These are phyloP conservation scores for Cranoglanis bouderius DNA, from an alignment of 2,113 vertebrate genomes.

Conservation along the genomic window DNA sequence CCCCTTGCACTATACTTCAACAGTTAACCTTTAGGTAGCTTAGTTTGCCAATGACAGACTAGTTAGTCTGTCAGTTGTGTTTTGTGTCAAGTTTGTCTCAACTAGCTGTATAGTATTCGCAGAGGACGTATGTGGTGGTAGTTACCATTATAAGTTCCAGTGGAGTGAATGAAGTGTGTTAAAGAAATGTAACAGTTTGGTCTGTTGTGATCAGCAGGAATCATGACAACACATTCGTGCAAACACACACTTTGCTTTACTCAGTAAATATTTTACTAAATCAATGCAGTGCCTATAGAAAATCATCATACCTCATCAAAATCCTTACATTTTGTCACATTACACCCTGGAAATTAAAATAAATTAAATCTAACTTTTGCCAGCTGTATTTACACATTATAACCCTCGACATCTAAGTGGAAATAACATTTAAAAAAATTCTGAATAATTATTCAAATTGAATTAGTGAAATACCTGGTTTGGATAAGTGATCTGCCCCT, in stretches of 20 bases:
- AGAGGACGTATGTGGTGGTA: neutral
- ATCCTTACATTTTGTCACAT: too few relatives aligned
- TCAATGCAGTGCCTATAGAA: too few relatives aligned
- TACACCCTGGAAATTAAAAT: too few relatives aligned
- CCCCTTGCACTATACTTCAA: neutral
- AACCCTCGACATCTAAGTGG: too few relatives aligned
- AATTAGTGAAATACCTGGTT: too few relatives aligned
- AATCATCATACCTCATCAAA: too few relatives aligned
- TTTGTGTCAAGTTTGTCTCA: neutral
- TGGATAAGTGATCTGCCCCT: too few relatives aligned
- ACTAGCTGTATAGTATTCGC: neutral
- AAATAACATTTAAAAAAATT: too few relatives aligned
- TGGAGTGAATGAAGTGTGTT: neutral
- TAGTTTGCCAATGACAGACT: neutral
- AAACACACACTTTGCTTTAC: neutral
- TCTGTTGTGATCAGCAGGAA: neutral
- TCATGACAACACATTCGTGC: neutral
- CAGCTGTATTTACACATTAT: too few relatives aligned
- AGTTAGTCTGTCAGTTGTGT: neutral
- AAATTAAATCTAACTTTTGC: too few relatives aligned
- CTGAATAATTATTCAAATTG: too few relatives aligned
- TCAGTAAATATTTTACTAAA: neutral
- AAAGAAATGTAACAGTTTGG: neutral
- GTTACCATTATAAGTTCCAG: neutral
- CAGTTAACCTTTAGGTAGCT: neutral